phyloP scores from a whole-genome alignment of 2,797 vertebrate genomes.

The Acanthis flammea region DNA sequence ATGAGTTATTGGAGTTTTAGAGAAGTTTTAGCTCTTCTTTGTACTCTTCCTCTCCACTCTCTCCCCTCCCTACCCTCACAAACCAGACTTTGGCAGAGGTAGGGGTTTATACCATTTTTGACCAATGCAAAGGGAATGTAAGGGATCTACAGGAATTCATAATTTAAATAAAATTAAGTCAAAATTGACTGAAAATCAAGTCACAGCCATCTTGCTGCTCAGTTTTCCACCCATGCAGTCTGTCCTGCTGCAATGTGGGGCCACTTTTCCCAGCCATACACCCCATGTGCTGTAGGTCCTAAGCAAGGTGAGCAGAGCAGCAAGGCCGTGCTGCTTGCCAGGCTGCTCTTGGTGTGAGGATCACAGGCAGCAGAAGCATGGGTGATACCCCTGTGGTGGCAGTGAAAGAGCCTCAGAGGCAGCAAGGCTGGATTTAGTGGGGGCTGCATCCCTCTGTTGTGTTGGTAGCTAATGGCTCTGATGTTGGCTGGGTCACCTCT shows the following conservation, averaged over 20 bases:
- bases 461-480: accelerated
- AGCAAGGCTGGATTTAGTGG: background rate
- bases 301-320: background rate
- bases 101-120: background rate
- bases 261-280: background rate
- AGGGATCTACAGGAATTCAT: background rate
- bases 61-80: background rate
- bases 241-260: background rate
- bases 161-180: background rate
- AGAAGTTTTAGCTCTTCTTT: background rate
- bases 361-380: background rate
- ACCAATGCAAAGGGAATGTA: background rate
- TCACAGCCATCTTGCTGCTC: background rate
- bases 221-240: background rate
- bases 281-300: accelerated
- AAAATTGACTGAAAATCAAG: background rate
- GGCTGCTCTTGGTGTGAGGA: background rate
- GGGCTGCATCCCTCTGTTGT: background rate
- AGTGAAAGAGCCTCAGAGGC: background rate
- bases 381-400: background rate
- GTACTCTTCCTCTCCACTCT: background rate
- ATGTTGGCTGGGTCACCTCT: background rate
- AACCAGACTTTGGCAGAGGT: background rate
- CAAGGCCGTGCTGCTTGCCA: background rate
- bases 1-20: background rate